Evolutionary conservation across 1,140 invertebrate species (phyloP), one percentile per base, ranked within the genome.

Genomic region (Pogonognathellus flavescens): DNA sequence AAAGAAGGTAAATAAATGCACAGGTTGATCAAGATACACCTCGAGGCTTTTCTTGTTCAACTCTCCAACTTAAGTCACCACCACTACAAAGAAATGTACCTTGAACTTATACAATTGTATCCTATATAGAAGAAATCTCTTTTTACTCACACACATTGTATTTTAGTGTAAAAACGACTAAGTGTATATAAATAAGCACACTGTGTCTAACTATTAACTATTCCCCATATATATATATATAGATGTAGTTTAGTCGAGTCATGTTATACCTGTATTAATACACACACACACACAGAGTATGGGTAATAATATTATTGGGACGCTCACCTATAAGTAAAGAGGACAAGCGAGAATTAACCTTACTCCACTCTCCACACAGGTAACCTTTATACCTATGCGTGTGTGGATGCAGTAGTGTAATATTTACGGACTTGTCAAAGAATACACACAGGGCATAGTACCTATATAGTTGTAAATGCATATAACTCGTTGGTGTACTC

Each of bases 321-420:
- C 6, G 31, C 31, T 41, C 31, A 41, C 2, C 31, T 41, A 41
- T 49, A 76, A 76, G 70, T 50, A 76, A 25, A 76, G 70, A 31
- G 70, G 70, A 76, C 70, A 76, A 76, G 41, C 70, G 70, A 76
- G 70, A 76, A 76, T 76, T 76, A 76, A 76, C 70, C 70, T 76
- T 16, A 76, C 31, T 72, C 25, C 66, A 22, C 31, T 76, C n/a
- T 41, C 13, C 31, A 18, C 31, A 76, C 16, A 31, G 9, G 11
- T 16, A 50, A n/a, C 41, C 31, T 31, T 76, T 50, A 76, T 76
- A 14, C 41, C 2, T 76, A 72, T 62, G 41, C 41, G 41, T 76
- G 70, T 76, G 70, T 31, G 18, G 9, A 25, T n/a, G n/a, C n/a
- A n/a, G n/a, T n/a, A n/a, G n/a, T n/a, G 41, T 76, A 76, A 49